These are phyloP conservation scores for Trilocha varians DNA, from an alignment of 2,888 invertebrate species.

Conservation along the genomic window DNA sequence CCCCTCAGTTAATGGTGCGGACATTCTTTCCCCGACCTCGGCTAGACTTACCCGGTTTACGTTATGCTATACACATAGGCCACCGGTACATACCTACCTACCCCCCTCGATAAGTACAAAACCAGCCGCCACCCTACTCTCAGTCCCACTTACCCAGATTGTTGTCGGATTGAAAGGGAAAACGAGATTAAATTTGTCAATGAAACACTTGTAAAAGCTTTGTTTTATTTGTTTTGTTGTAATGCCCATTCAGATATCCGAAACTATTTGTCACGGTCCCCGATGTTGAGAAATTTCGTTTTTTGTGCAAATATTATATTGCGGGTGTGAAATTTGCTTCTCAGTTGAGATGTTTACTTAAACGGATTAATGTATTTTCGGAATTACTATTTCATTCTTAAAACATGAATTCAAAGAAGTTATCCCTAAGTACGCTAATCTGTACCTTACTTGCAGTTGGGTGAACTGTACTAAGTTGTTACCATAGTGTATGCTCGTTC, in stretches of 20 bases:
- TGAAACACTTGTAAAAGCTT: slow-evolving; percentile 23
- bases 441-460: no score
- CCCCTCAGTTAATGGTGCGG: slow-evolving; percentile 62
- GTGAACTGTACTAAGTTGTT: no score
- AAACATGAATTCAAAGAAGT: no score
- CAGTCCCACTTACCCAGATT: slow-evolving; percentile 21
- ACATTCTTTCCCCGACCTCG: slow-evolving; percentile 61
- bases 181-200: slow-evolving; percentile 29
- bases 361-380: no score
- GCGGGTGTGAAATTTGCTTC: no score
- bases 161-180: slow-evolving; percentile 27
- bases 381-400: no score
- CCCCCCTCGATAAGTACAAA: slow-evolving; percentile 27
- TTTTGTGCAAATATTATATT: no score
- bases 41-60: slow-evolving; percentile 40
- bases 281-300: no score
- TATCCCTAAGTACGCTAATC: no score
- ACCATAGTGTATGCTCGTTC: no score
- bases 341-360: no score
- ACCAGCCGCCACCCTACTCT: slow-evolving; percentile 30
- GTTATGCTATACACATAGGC: slow-evolving; percentile 32
- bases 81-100: slow-evolving; percentile 28
- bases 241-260: slow-evolving; percentile 1
- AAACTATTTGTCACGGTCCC: neutral
- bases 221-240: slow-evolving; percentile 18